A percentile compares a stretch with the other conserved stretches of the same genome.
phyloP scores from a whole-genome alignment of 2,113 vertebrate species.

The Apeltes quadracus region DNA sequence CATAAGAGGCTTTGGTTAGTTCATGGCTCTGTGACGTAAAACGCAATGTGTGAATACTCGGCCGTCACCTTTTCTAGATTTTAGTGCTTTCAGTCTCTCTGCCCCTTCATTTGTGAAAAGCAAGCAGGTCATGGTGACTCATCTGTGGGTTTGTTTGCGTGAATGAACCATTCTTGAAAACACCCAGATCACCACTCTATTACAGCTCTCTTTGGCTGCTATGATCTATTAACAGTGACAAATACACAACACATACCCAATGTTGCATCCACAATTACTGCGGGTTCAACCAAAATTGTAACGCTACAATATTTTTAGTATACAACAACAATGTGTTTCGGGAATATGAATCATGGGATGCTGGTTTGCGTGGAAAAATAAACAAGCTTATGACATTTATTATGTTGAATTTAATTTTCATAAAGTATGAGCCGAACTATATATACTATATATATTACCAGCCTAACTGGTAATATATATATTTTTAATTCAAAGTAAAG shows the following conservation, averaged over 20 bases:
- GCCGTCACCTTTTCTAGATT: background rate
- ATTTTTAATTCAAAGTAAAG: too few species aligned
- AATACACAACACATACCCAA: background rate
- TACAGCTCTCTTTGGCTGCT: background rate
- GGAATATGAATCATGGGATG: background rate
- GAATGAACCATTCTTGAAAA: background rate
- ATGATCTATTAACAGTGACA: background rate
- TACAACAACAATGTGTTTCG: background rate
- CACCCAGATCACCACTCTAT: background rate
- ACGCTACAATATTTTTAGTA: background rate
- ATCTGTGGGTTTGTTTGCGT: background rate
- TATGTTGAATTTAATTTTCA: background rate
- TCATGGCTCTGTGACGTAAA: background rate
- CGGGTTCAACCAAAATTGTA: background rate
- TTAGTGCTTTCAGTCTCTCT: background rate
- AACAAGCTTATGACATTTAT: background rate
- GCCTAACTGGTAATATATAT: too few species aligned
- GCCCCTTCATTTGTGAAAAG: conserved; percentile 1
- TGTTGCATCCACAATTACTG: background rate
- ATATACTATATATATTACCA: too few species aligned
- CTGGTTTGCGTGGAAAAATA: background rate
- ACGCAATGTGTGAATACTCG: background rate
- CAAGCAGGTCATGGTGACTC: conserved; percentile 48
- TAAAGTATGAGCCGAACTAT: background rate
- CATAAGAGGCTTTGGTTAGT: background rate